Conservation (phyloP, 2,888 invertebrate genomes). For the Apodemia hepburni region DNA sequence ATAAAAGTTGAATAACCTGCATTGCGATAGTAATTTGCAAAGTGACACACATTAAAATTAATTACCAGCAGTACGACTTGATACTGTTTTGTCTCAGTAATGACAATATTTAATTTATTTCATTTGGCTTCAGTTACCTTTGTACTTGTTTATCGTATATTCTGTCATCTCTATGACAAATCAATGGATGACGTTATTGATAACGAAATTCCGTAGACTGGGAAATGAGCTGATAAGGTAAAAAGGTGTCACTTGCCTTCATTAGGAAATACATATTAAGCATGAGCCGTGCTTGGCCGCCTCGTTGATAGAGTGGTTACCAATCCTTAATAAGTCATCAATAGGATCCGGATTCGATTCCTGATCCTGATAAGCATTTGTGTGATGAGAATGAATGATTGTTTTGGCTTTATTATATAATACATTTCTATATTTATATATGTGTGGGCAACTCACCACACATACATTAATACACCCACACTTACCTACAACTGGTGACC, state of each 20-base stretch:
- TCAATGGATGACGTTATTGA: slow-evolving; percentile 29
- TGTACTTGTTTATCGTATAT: slow-evolving; percentile 23
- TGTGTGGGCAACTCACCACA: too few relatives aligned
- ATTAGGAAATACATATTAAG: background rate
- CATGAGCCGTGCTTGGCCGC: background rate
- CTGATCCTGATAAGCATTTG: too few relatives aligned
- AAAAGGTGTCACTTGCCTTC: slow-evolving; percentile 7
- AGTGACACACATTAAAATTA: slow-evolving; percentile 22
- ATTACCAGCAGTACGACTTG: slow-evolving; percentile 19
- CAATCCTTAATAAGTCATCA: too few relatives aligned
- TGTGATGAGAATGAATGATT: too few relatives aligned
- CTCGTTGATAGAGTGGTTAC: too few relatives aligned
- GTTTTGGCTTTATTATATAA: too few relatives aligned
- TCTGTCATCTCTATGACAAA: slow-evolving; percentile 27
- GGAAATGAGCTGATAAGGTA: slow-evolving; percentile 30
- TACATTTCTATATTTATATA: too few relatives aligned
- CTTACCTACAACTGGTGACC: too few relatives aligned
- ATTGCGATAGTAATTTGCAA: slow-evolving; percentile 18
- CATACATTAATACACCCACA: too few relatives aligned
- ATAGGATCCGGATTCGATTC: too few relatives aligned
- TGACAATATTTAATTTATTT: slow-evolving; percentile 23
- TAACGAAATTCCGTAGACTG: slow-evolving; percentile 33
- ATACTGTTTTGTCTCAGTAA: slow-evolving; percentile 18
- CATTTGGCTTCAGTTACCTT: slow-evolving; percentile 22
- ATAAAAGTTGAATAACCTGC: slow-evolving; percentile 23